Base-by-base conservation (phyloP, 1,140 invertebrate species). In the Neodiprion lecontei region DNA sequence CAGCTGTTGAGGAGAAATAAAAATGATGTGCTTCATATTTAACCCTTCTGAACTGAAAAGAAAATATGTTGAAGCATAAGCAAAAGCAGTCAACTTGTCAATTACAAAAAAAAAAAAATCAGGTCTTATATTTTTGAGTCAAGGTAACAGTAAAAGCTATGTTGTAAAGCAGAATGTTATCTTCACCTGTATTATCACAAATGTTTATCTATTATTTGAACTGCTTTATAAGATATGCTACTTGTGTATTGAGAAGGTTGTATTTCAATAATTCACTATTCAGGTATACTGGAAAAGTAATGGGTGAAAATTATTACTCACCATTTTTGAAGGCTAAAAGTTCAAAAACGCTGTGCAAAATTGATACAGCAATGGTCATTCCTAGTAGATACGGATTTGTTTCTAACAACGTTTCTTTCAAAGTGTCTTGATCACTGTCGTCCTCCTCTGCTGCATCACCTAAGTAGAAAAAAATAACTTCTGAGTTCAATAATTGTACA, bases 271-370 rank as follows among this genome's bases (percentile, higher is more conserved):
- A 21, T 40, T 70, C 68, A 21, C n/a, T 14, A 1, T n/a, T 70
- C 48, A 5, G 23, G 9, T 10, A 61, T 40, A 50, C n/a, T 21
- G 48, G 23, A 70, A 76, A 53, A 40, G 1, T 5, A 40, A 40
- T 40, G 1, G 28, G 28, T 40, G 28, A 40, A 40, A 40, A 40
- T 40, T 40, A 40, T 50, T 48, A 67, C 80, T 89, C 88, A 95
- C 94, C 98, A 91, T 99, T 99, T 90, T 99, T 99, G 87, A 99
- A 99, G 71, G 99, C 98, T 48, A 99, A 90, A 80, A 99, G 93
- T 87, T 99, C 99, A 90, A 99, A 99, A 68, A 99, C 92, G 79
- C 96, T 99, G 88, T 99, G 99, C 4, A 99, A 89, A 49, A 99
- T 92, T 5, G 98, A 99, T 0, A 99, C 94, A 74, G 93, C 90